A percentile compares a stretch with the other conserved stretches of the same genome.
Conservation (phyloP, 2,888 invertebrate genomes). For the Oegoconia quadripuncta region DNA sequence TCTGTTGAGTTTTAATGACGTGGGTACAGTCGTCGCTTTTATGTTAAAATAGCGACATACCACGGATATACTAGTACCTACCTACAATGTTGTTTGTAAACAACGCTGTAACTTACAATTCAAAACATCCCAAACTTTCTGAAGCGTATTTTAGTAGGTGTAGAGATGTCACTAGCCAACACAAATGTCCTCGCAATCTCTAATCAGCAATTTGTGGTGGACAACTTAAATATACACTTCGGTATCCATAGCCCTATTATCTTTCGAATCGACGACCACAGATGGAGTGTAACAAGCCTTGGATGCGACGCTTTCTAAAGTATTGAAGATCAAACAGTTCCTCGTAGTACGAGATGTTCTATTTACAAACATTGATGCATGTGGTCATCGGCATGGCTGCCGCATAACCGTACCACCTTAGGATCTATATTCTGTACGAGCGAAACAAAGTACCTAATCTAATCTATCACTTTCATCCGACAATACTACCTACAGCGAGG, state of each 20-base stretch:
- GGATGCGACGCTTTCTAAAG: slow-evolving; percentile 38
- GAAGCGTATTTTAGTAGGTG: slow-evolving; percentile 37
- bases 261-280: slow-evolving; percentile 25
- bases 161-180: slow-evolving; percentile 52
- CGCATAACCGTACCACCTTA: slow-evolving; percentile 72
- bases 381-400: slow-evolving; percentile 77
- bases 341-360: slow-evolving; percentile 60
- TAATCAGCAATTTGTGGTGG: slow-evolving; percentile 13
- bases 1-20: slow-evolving; percentile 25
- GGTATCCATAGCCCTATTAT: slow-evolving; percentile 33
- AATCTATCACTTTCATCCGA: slow-evolving; percentile 25
- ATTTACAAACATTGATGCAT: slow-evolving; percentile 79
- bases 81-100: slow-evolving; percentile 64
- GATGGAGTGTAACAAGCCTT: slow-evolving; percentile 37
- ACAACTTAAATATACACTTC: slow-evolving; percentile 25
- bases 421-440: slow-evolving; percentile 58
- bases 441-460: slow-evolving; percentile 47
- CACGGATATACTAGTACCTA: slow-evolving; percentile 20
- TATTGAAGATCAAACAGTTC: slow-evolving; percentile 46
- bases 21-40: slow-evolving; percentile 18
- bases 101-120: slow-evolving; percentile 41
- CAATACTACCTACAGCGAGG: slow-evolving; percentile 30
- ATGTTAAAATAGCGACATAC: slow-evolving; percentile 23
- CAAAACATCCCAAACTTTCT: slow-evolving; percentile 41
- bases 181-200: slow-evolving; percentile 33